Base-by-base conservation (phyloP, 2,888 invertebrate genomes). In the Cosmia pyralina region DNA sequence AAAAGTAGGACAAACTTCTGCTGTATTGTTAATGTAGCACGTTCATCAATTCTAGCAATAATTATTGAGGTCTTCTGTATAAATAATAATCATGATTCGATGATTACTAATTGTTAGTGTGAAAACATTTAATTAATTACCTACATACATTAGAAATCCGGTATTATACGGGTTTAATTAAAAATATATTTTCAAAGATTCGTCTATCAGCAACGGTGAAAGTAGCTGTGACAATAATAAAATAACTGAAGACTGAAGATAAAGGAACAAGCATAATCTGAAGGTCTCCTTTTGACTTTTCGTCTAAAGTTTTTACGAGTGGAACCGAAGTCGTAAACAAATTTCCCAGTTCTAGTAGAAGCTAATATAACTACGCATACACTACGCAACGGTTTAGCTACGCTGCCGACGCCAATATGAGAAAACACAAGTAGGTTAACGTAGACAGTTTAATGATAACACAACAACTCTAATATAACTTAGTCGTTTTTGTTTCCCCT, bases 381-480 rank as follows among this genome's bases (percentile, higher is more conserved):
- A 83, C 60, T 64, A 73, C n/a, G 65, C 63, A 52, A 53, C 53
- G 60, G 65, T 74, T 79, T 65, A 72, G 80, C 64, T 58, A 82
- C 71, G 72, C 83, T 67, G 69, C 52, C 63, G 75, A 72, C 73
- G 72, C 66, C 81, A 81, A 83, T 84, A 75, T 73, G 63, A 72
- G 67, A 81, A 71, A 81, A 75, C 69, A 72, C 75, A 81, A 71
- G 75, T 83, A 84, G 81, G 81, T 77, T 84, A 81, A 75, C 75
- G 59, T 58, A 55, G 69, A 77, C 81, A 75, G 66, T 84, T 81
- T 69, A 77, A 77, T 83, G 83, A 70, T 83, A 83, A 73, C 71
- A 71, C 70, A 76, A 68, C 72, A 75, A 83, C 72, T 72, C 83
- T 81, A 79, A 83, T 8, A 8, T 41, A 83, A 82, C 64, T 79